These are phyloP conservation scores for Danaus chrysippus DNA, from an alignment of 2,888 invertebrate genomes.

Conservation along the genomic window DNA sequence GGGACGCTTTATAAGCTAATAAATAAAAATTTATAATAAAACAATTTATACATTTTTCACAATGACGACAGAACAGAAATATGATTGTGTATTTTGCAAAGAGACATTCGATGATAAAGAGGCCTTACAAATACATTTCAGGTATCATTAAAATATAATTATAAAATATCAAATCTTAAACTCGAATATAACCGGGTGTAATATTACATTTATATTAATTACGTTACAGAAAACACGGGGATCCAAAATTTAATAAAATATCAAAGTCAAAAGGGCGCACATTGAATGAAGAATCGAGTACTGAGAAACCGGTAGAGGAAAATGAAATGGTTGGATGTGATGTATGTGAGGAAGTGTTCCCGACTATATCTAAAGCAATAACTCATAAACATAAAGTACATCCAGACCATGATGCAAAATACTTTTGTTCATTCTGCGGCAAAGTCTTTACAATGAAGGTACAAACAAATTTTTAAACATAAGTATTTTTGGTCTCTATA, in stretches of 20 bases:
- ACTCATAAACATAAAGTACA: constrained; percentile 84
- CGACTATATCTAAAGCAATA: constrained; percentile 81
- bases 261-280: constrained; percentile 47
- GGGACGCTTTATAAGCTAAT: constrained; percentile 3
- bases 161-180: neutral
- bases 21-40: constrained; percentile 6
- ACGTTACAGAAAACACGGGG: constrained; percentile 78
- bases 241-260: constrained; percentile 77
- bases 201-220: constrained; percentile 15
- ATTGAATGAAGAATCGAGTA: constrained; percentile 43
- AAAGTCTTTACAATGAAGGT: constrained; percentile 84
- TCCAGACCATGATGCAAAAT: constrained; percentile 80
- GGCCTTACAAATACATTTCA: constrained; percentile 80
- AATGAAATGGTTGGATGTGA: constrained; percentile 75
- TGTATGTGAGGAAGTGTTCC: constrained; percentile 78
- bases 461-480: constrained; percentile 28
- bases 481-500: too few relatives aligned
- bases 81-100: constrained; percentile 79
- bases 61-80: constrained; percentile 59
- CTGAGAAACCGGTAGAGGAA: constrained; percentile 43
- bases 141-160: constrained; percentile 49
- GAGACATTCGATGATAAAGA: constrained; percentile 77
- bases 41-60: constrained; percentile 29
- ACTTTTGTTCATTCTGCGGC: constrained; percentile 83
- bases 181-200: neutral